Evolutionary conservation across 2,113 vertebrate species (phyloP), one percentile per base, ranked within the genome.

Genomic region (Gallinago jamesoni): DNA sequence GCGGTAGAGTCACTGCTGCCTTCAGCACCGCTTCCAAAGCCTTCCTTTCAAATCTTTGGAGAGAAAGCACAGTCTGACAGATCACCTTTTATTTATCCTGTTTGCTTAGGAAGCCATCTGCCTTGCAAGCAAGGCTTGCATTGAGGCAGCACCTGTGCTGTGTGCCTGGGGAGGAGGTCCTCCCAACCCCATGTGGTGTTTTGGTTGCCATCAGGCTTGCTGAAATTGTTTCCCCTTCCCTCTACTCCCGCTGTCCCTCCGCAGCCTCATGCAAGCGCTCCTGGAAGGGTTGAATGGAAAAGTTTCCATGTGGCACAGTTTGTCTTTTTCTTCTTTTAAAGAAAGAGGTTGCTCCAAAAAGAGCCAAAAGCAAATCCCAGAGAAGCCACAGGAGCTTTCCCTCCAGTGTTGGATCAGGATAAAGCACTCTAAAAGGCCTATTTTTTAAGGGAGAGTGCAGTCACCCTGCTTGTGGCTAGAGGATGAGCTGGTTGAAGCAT

Each of bases 21-120:
- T 91, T 70, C 91, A 86, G 94, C 87, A 23, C 63, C 7, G 60
- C 62, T 77, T 55, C 81, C 24, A 79, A 93, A 75, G 57, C 50
- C 84, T 94, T 74, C 69, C 69, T 87, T 89, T 87, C 47, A 53
- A 74, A 47, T 22, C n/a, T n/a, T 60, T 15, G 53, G 91, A 80
- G 73, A 79, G 35, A 75, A 93, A 77, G 66, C 93, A 33, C 57
- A 67, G 53, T 28, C 95, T 77, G 91, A 84, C 82, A 93, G 73
- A 80, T 45, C 70, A 84, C 83, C 72, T 91, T 87, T 70, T 68
- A 50, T 96, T 96, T 91, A 84, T 90, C 59, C 59, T 66, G 59
- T 27, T 68, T 81, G 62, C 60, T 70, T 33, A 45, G 75, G 91
- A 75, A 89, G 57, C 27, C 78, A 56, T 50, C 57, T 56, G 87